These are phyloP conservation scores for Troides helena DNA, from an alignment of 2,888 invertebrate species.

Conservation along the genomic window DNA sequence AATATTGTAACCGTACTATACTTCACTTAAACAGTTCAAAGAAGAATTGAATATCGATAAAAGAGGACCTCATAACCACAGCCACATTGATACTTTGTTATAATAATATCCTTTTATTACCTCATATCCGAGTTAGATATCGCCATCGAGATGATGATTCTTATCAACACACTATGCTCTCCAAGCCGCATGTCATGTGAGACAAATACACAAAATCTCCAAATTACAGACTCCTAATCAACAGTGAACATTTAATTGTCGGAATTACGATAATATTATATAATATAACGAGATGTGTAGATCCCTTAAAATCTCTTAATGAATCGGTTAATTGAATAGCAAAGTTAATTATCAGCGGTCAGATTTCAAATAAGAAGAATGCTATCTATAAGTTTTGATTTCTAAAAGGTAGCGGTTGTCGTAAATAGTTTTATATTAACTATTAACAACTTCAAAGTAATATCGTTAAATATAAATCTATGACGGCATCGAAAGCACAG, in stretches of 20 bases:
- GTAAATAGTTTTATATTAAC: conserved; percentile 31
- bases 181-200: too few relatives aligned
- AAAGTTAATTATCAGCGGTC: conserved; percentile 64
- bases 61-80: conserved; percentile 28
- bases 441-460: conserved; percentile 12
- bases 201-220: too few relatives aligned
- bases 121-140: too few relatives aligned
- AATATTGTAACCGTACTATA: conserved; percentile 50
- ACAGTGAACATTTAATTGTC: too few relatives aligned
- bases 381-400: conserved; percentile 62
- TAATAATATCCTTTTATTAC: too few relatives aligned
- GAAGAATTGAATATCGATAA: conserved; percentile 12
- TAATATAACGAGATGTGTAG: conserved; percentile 64
- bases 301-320: conserved; percentile 65
- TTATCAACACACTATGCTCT: too few relatives aligned
- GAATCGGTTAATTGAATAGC: conserved; percentile 73
- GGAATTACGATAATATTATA: conserved; percentile 56
- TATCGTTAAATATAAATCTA: neutral
- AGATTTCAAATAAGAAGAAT: conserved; percentile 65
- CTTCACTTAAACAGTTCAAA: conserved; percentile 16
- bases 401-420: conserved; percentile 34
- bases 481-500: neutral
- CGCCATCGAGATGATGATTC: too few relatives aligned
- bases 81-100: conserved; percentile 29
- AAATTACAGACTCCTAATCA: too few relatives aligned